Conservation (phyloP, 2,797 vertebrate species). For the Etheostoma perlongum region DNA sequence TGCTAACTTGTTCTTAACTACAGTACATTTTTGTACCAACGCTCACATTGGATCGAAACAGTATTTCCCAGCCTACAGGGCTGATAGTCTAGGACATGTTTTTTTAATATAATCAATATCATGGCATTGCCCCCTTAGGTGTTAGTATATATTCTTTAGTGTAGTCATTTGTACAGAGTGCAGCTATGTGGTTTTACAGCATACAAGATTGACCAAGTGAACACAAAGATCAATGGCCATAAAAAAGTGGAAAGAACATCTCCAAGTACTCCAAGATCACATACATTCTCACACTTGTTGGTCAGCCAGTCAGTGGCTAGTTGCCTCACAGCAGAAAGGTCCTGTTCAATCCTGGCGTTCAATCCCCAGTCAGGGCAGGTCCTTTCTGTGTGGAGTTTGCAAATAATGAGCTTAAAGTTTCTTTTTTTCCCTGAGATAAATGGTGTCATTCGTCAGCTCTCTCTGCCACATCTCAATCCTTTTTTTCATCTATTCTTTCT, state of each 20-base stretch:
- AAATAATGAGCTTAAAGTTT: too few relatives aligned
- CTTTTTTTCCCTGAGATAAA: not conserved
- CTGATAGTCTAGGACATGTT: not conserved
- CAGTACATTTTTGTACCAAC: not conserved
- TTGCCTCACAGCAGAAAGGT: too few relatives aligned
- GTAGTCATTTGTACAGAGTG: slow-evolving; percentile 19
- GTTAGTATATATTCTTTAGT: slow-evolving; percentile 7
- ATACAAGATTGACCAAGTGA: slow-evolving; percentile 23
- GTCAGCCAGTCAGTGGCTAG: too few relatives aligned
- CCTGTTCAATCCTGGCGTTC: too few relatives aligned
- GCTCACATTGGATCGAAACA: not conserved
- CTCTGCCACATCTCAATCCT: slow-evolving; percentile 31
- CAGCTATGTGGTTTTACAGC: slow-evolving; percentile 15
- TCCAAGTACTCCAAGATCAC: slow-evolving; percentile 52
- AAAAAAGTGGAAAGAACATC: slow-evolving; percentile 33
- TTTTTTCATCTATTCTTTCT: slow-evolving; percentile 32
- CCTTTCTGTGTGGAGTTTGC: too few relatives aligned
- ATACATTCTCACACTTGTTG: slow-evolving; percentile 9
- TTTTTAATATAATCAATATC: not conserved
- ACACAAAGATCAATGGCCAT: slow-evolving; percentile 33
- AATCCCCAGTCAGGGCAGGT: too few relatives aligned
- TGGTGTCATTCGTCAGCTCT: slow-evolving; percentile 18
- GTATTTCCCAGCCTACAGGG: not conserved
- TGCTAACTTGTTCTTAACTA: not conserved
- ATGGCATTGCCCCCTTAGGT: not conserved